phyloP scores from a whole-genome alignment of 2,113 vertebrate species.

The Nothobranchius furzeri region DNA sequence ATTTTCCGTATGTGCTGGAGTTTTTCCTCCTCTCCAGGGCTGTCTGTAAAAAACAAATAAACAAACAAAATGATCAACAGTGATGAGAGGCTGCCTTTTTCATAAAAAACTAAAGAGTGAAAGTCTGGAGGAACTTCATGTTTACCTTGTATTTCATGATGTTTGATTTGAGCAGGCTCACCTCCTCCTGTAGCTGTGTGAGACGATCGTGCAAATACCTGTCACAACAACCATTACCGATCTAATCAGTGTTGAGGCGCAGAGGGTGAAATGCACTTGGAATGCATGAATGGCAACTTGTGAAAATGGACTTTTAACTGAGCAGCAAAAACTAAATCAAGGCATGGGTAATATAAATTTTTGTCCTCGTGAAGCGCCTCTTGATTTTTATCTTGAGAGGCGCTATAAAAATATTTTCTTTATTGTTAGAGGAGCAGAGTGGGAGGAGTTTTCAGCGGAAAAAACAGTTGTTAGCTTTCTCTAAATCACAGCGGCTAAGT shows the following conservation, averaged over 20 bases:
- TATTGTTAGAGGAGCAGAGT: too few relatives aligned
- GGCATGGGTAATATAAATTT: background rate
- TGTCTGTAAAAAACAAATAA: conserved; percentile 73
- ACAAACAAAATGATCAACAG: background rate
- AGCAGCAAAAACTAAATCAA: background rate
- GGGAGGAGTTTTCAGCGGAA: too few relatives aligned
- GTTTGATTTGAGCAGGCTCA: conserved; percentile 90
- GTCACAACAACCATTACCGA: background rate
- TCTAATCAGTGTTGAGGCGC: background rate
- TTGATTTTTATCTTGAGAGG: too few relatives aligned
- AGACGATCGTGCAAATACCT: conserved; percentile 94
- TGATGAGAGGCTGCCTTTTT: background rate
- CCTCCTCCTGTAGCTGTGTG: conserved; percentile 94
- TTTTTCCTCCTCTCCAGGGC: conserved; percentile 93
- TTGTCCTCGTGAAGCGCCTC: too few relatives aligned
- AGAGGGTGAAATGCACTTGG: background rate
- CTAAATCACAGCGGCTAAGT: too few relatives aligned
- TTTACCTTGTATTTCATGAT: conserved; percentile 93
- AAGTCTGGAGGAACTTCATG: background rate
- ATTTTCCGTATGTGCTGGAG: conserved; percentile 81
- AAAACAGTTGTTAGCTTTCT: too few relatives aligned
- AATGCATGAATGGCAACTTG: background rate
- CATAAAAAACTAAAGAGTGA: background rate
- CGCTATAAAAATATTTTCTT: too few relatives aligned
- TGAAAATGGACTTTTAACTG: background rate